These are phyloP conservation scores for Silurus meridionalis DNA, from an alignment of 2,113 vertebrate species.

Conservation along the genomic window DNA sequence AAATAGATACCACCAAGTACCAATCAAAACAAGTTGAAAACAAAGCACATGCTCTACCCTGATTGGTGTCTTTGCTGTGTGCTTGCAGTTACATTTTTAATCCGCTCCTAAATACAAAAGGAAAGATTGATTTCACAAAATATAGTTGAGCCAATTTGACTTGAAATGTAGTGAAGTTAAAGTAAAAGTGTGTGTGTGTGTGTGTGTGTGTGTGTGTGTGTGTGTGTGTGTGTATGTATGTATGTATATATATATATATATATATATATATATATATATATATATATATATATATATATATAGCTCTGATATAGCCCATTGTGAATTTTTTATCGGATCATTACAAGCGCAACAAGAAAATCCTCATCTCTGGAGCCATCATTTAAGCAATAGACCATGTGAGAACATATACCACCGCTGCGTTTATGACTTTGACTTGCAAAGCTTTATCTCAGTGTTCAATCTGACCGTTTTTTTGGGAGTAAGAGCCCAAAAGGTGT, in stretches of 20 bases:
- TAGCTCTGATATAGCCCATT: not conserved
- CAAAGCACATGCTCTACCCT: too few species aligned
- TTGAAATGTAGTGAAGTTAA: too few species aligned
- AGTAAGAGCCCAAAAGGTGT: slow-evolving; percentile 28
- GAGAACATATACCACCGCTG: not conserved
- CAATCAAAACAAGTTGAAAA: too few species aligned
- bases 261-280: not conserved
- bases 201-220: not conserved
- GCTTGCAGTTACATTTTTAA: too few species aligned
- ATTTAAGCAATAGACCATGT: slow-evolving; percentile 5
- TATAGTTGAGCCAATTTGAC: too few species aligned
- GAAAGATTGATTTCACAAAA: too few species aligned
- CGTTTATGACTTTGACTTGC: slow-evolving; percentile 22
- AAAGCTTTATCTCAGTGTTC: slow-evolving; percentile 36
- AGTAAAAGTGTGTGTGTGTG: too few species aligned
- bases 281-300: not conserved
- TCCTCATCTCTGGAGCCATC: slow-evolving; percentile 6
- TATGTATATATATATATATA: not conserved
- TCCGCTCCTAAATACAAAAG: too few species aligned
- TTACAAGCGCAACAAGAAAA: slow-evolving; percentile 1
- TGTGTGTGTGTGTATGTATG: not conserved
- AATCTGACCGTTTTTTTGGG: slow-evolving; percentile 36
- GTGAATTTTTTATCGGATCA: not conserved
- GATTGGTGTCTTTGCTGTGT: too few species aligned
- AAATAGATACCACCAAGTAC: too few species aligned